phyloP scores from a whole-genome alignment of 2,888 invertebrate species.

The Campoplex nolae region DNA sequence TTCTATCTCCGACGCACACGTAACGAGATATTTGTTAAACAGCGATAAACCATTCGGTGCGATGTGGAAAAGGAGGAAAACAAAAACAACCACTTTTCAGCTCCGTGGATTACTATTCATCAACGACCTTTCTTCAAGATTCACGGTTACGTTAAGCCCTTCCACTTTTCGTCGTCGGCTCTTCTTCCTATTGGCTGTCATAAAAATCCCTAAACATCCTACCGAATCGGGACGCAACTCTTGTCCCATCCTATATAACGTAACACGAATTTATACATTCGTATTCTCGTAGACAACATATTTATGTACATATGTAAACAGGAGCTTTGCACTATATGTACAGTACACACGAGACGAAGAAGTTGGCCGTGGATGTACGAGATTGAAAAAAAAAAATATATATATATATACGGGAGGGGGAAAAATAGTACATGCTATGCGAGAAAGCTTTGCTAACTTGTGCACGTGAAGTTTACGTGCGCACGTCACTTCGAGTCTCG shows the following conservation, averaged over 20 bases:
- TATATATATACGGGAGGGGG: background rate
- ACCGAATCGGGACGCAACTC: background rate
- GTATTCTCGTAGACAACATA: constrained; percentile 34
- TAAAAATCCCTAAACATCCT: too few species aligned
- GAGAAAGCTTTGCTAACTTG: constrained; percentile 47
- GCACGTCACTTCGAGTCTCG: constrained; percentile 57
- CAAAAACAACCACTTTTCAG: too few species aligned
- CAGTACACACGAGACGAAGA: constrained; percentile 41
- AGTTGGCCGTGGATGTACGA: constrained; percentile 41
- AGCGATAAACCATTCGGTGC: too few species aligned
- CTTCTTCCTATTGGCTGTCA: background rate
- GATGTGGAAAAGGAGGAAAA: background rate
- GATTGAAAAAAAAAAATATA: background rate
- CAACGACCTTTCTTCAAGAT: too few species aligned
- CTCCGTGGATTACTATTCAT: too few species aligned
- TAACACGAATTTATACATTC: constrained; percentile 30
- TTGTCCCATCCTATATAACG: background rate
- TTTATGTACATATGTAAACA: constrained; percentile 47
- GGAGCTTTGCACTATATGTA: constrained; percentile 23
- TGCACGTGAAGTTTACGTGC: constrained; percentile 65
- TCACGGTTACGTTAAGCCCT: too few species aligned
- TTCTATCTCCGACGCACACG: background rate
- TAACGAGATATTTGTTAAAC: background rate
- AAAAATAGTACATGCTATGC: constrained; percentile 44
- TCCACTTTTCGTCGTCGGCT: too few species aligned